A percentile compares a stretch with the other conserved stretches of the same genome.
phyloP scores from a whole-genome alignment of 2,888 invertebrate species.

The Eristalis arbustorum region DNA sequence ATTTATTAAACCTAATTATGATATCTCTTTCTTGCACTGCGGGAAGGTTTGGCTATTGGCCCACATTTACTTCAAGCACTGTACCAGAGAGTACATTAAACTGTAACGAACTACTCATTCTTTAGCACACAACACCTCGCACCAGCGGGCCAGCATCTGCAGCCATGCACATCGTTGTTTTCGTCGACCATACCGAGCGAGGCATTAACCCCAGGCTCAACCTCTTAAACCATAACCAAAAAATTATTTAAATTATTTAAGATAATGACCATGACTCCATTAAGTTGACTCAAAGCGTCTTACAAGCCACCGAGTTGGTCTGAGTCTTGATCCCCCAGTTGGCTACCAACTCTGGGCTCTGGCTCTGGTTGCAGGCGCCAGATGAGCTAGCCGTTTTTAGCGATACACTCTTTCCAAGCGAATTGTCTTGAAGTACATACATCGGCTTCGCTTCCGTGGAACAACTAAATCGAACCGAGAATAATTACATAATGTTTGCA shows the following conservation, averaged over 20 bases:
- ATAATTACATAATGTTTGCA: conserved; percentile 63
- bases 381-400: conserved; percentile 6
- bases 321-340: conserved; percentile 4
- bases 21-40: background rate
- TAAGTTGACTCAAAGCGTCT: conserved; percentile 57
- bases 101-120: conserved; percentile 40
- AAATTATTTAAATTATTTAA: conserved; percentile 64
- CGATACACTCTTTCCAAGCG: conserved; percentile 18
- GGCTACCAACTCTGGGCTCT: background rate
- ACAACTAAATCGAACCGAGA: conserved; percentile 67
- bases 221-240: conserved; percentile 53
- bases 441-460: conserved; percentile 55
- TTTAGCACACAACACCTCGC: conserved; percentile 43
- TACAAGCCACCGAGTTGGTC: conserved; percentile 13
- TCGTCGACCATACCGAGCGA: conserved; percentile 40
- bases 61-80: conserved; percentile 40
- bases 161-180: conserved; percentile 47
- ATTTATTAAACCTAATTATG: conserved; percentile 57
- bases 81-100: conserved; percentile 41
- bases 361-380: conserved; percentile 28
- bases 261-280: conserved; percentile 69
- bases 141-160: conserved; percentile 38
- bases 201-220: conserved; percentile 55
- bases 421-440: conserved; percentile 20
- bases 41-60: conserved; percentile 46